Evolutionary conservation across 1,140 invertebrate species (phyloP).

Genomic region (Dreissena polymorpha): DNA sequence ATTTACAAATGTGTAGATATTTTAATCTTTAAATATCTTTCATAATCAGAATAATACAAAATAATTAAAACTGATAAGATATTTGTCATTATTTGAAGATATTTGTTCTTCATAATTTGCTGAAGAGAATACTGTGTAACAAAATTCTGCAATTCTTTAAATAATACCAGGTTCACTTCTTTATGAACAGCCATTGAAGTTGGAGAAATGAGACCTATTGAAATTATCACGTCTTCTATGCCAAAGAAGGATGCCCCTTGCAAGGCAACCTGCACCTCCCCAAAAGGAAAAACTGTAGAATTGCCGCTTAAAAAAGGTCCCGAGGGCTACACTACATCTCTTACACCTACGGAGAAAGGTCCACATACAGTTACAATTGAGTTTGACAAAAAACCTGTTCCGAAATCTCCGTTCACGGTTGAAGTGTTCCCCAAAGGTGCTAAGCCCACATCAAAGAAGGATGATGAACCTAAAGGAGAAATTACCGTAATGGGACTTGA

Average conservation of each 20-base stretch:
- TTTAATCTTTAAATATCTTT: no score
- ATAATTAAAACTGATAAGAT: no score
- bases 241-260: slow-evolving; percentile 85
- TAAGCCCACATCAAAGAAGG: neutral
- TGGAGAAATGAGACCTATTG: slow-evolving; percentile 86
- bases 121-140: no score
- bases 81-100: no score
- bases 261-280: slow-evolving; percentile 77
- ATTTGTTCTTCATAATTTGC: no score
- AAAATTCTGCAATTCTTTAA: no score
- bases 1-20: no score
- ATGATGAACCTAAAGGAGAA: slow-evolving; percentile 22
- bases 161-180: no score
- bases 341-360: slow-evolving; percentile 89
- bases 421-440: slow-evolving; percentile 83
- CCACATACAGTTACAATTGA: slow-evolving; percentile 92
- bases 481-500: slow-evolving; percentile 49
- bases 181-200: slow-evolving; percentile 68
- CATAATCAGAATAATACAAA: no score
- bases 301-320: slow-evolving; percentile 83
- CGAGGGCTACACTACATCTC: slow-evolving; percentile 90
- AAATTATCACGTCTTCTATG: slow-evolving; percentile 88
- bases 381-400: slow-evolving; percentile 98
- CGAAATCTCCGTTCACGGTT: slow-evolving; percentile 95
- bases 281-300: slow-evolving; percentile 81